phyloP scores from a whole-genome alignment of 2,797 vertebrate species.

The Neosilurus hyrtlii region DNA sequence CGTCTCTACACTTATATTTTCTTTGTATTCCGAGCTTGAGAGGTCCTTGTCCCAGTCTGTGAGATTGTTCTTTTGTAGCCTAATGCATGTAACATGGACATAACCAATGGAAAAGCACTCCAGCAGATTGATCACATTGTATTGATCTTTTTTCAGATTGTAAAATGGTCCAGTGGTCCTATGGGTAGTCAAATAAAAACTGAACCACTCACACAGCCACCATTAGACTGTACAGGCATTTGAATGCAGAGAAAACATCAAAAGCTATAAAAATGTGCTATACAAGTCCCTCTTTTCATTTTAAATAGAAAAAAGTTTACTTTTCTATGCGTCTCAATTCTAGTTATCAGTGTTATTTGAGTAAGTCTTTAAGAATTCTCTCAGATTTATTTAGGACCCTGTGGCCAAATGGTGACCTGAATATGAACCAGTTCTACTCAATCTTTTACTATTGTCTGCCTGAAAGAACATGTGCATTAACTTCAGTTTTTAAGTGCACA shows the following conservation, averaged over 20 bases:
- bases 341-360: neutral
- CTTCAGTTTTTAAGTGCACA: neutral
- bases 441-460: neutral
- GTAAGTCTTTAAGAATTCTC: neutral
- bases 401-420: conserved; percentile 3
- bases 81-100: conserved; percentile 36
- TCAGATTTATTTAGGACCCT: conserved; percentile 5
- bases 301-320: neutral
- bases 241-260: conserved; percentile 9
- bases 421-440: conserved; percentile 10
- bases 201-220: conserved; percentile 36
- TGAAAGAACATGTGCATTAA: conserved; percentile 30
- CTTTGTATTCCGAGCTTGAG: conserved; percentile 20
- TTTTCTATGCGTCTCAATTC: neutral
- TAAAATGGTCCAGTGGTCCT: conserved; percentile 48
- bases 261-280: neutral
- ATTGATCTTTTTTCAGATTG: conserved; percentile 53
- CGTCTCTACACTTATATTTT: neutral
- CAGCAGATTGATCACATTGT: conserved; percentile 54
- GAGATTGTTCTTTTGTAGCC: conserved; percentile 36
- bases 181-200: conserved; percentile 31
- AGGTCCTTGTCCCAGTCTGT: conserved; percentile 19
- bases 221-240: conserved; percentile 28
- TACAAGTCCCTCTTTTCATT: neutral
- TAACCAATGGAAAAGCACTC: conserved; percentile 48